Conservation (phyloP, 1,140 invertebrate species). For the Hycleus cichorii region DNA sequence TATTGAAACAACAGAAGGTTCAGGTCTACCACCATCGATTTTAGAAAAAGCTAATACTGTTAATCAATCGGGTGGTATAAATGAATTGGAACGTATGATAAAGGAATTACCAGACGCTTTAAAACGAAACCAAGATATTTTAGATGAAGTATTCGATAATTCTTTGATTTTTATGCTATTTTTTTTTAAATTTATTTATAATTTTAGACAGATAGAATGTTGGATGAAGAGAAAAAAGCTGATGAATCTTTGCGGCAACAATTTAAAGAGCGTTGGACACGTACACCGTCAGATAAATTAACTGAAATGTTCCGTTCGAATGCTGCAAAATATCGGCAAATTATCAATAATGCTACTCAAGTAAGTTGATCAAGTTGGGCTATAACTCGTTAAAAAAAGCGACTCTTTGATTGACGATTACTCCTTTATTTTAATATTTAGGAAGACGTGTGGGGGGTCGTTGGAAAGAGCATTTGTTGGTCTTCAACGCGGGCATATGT, state of each 20-base stretch:
- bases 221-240: slow-evolving; percentile 86
- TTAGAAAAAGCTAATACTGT: slow-evolving; percentile 76
- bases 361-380: slow-evolving; percentile 32
- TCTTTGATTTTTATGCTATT: no score
- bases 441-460: background rate
- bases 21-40: slow-evolving; percentile 79
- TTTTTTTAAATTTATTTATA: no score
- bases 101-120: slow-evolving; percentile 84
- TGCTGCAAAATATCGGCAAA: slow-evolving; percentile 82
- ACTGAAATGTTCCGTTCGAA: slow-evolving; percentile 84
- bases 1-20: slow-evolving; percentile 78
- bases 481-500: no score
- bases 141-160: slow-evolving; percentile 68
- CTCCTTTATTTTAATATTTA: background rate
- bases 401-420: no score
- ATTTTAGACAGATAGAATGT: slow-evolving; percentile 66
- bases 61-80: slow-evolving; percentile 60
- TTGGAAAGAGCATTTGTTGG: no score
- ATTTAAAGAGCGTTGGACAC: slow-evolving; percentile 87
- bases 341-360: slow-evolving; percentile 84
- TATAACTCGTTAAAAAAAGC: no score
- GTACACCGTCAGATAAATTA: slow-evolving; percentile 79
- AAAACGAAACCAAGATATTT: slow-evolving; percentile 88
- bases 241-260: slow-evolving; percentile 82
- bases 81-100: slow-evolving; percentile 52